Evolutionary conservation across 2,113 vertebrate genomes (phyloP).

Genomic region (Callaeas wilsoni): DNA sequence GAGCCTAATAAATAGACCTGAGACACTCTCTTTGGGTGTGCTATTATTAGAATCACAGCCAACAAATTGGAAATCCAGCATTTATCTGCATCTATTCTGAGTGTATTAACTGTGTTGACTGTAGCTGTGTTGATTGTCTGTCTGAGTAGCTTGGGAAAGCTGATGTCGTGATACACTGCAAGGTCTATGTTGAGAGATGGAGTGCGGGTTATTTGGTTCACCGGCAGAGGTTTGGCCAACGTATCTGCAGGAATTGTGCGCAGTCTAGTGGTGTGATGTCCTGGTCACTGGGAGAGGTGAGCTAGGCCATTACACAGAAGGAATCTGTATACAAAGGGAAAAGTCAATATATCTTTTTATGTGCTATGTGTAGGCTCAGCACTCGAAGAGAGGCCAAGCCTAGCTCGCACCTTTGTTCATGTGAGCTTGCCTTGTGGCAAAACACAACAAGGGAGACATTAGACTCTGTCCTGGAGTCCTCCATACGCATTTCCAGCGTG

Average conservation of each 20-base stretch:
- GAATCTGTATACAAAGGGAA: neutral
- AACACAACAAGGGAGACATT: neutral
- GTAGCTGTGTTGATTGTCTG: neutral
- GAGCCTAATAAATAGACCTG: neutral
- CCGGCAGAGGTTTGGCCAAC: accelerated
- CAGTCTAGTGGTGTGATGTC: neutral
- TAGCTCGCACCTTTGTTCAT: neutral
- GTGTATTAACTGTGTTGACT: neutral
- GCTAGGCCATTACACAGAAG: neutral
- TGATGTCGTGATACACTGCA: neutral
- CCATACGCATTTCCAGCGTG: accelerated
- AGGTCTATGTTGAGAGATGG: neutral
- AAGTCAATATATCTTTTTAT: neutral
- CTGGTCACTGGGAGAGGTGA: neutral
- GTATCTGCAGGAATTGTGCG: neutral
- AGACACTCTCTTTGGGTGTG: neutral
- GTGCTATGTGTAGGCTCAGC: neutral
- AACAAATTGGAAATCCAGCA: neutral
- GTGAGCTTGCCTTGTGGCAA: neutral
- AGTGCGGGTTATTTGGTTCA: neutral
- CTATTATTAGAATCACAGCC: constrained; percentile 15
- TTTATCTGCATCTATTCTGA: constrained; percentile 21
- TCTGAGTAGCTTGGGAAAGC: neutral
- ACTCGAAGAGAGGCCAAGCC: neutral
- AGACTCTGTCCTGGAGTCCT: neutral